Conservation (phyloP, 2,113 vertebrate species). For the Callaeas wilsoni region DNA sequence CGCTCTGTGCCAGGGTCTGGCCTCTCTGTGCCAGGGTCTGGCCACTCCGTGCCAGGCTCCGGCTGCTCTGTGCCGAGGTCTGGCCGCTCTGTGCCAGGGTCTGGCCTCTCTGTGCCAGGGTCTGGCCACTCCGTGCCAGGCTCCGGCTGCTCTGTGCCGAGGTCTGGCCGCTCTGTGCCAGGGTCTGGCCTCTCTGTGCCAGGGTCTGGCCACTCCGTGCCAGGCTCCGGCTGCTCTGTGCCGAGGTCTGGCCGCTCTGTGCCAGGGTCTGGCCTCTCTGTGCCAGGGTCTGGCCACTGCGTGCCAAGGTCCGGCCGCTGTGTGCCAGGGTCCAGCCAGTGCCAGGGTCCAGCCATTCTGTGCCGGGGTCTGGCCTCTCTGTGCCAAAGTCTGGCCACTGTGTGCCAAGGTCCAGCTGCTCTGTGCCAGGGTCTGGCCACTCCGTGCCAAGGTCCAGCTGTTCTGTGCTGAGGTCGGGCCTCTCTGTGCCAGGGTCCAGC, state of each 20-base stretch:
- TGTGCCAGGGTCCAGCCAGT: fast-evolving
- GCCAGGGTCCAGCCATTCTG: fast-evolving
- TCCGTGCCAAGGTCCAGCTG: fast-evolving
- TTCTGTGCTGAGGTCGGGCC: fast-evolving
- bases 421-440: fast-evolving
- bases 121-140: neutral
- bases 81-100: fast-evolving
- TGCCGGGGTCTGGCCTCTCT: too few species aligned
- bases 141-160: fast-evolving
- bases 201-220: neutral
- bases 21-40: fast-evolving
- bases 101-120: neutral
- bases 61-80: fast-evolving
- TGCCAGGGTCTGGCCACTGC: too few species aligned
- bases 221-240: too few species aligned
- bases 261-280: fast-evolving
- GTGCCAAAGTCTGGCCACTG: neutral
- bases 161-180: fast-evolving
- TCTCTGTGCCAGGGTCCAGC: fast-evolving
- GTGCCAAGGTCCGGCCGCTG: neutral
- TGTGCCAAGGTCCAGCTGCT: fast-evolving
- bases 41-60: fast-evolving
- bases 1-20: neutral
- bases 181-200: neutral
- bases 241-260: fast-evolving